These are phyloP conservation scores for Girardinus metallicus DNA, from an alignment of 2,797 vertebrate species.

Conservation along the genomic window DNA sequence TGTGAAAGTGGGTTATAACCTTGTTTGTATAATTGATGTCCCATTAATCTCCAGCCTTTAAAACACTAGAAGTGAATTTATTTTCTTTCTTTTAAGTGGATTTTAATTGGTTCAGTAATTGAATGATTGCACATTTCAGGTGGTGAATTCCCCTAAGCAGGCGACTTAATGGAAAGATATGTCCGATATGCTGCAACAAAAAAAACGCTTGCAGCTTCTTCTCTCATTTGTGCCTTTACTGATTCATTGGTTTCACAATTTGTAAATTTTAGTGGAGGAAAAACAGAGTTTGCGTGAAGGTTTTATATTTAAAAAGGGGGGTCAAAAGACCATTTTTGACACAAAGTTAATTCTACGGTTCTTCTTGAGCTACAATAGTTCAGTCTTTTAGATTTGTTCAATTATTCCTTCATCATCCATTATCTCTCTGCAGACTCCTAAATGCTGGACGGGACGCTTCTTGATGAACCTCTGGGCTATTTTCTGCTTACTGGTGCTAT, in stretches of 20 bases:
- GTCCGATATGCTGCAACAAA: slow-evolving; percentile 31
- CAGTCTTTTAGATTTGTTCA: not conserved
- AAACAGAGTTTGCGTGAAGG: not conserved
- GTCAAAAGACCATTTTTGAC: not conserved
- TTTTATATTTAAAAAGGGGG: not conserved
- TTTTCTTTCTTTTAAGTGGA: slow-evolving; percentile 51
- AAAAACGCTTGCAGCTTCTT: not conserved
- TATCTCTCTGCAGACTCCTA: slow-evolving; percentile 82
- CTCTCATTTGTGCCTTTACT: not conserved
- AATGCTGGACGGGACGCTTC: slow-evolving; percentile 95
- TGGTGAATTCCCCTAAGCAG: slow-evolving; percentile 35
- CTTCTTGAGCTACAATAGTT: not conserved
- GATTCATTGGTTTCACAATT: not conserved
- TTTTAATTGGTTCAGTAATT: slow-evolving; percentile 63
- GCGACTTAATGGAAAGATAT: slow-evolving; percentile 51
- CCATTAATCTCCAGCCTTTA: slow-evolving; percentile 52
- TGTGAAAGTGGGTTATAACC: slow-evolving; percentile 49
- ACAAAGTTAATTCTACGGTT: not conserved
- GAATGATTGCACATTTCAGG: slow-evolving; percentile 44
- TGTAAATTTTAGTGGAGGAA: not conserved
- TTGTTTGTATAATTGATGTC: slow-evolving; percentile 63
- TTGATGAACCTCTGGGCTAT: slow-evolving; percentile 99
- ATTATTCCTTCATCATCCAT: not conserved
- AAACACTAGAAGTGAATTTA: slow-evolving; percentile 46
- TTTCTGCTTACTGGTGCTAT: slow-evolving; percentile 96